Base-by-base conservation (phyloP, 1,140 invertebrate species). In the Carposina sasakii region DNA sequence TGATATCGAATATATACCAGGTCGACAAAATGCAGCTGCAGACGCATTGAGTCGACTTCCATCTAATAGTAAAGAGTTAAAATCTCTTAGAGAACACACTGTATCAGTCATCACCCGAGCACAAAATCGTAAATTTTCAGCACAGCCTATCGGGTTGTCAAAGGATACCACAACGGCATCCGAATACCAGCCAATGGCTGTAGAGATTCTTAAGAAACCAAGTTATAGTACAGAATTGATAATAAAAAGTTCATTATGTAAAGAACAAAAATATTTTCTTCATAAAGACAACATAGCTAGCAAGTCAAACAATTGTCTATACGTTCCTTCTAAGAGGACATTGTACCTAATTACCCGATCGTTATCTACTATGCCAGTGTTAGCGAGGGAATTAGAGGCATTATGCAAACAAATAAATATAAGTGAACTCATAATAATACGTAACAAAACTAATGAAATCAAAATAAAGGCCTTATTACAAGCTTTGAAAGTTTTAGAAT, bases 281-380 rank as follows among this genome's bases (percentile, higher is more conserved):
- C 4, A 19, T 37, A 28, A 12, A n/a, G 39, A 15, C 8, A 2
- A 24, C 5, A 9, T 42, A 13, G 13, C 20, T 3, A 15, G 20
- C 10, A 17, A 16, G 3, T 6, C 5, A 19, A 19, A 37, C 5
- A 37, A 17, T 8, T 19, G 5, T 19, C 5, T 37, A 19, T 20
- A 37, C n/a, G 20, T 37, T 16, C 4, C 5, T 8, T 19, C 20
- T 17, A 8, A 37, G n/a, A 13, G 5, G 8, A 20, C 34, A 19
- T 37, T 37, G 17, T 37, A 37, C 34, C 4, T 44, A 17, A 21
- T 13, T 24, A 13, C 28, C 16, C 42, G 26, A 44, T 44, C 42
- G 13, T 31, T 20, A 44, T 10, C 17, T 5, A 26, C 42, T 5
- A 13, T 5, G 34, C 34, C 16, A 37, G 34, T 17, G 20, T 37